A percentile compares a stretch with the other conserved stretches of the same genome.
Evolutionary conservation across 1,140 invertebrate genomes (phyloP).

Genomic region (Cotesia vestalis): DNA sequence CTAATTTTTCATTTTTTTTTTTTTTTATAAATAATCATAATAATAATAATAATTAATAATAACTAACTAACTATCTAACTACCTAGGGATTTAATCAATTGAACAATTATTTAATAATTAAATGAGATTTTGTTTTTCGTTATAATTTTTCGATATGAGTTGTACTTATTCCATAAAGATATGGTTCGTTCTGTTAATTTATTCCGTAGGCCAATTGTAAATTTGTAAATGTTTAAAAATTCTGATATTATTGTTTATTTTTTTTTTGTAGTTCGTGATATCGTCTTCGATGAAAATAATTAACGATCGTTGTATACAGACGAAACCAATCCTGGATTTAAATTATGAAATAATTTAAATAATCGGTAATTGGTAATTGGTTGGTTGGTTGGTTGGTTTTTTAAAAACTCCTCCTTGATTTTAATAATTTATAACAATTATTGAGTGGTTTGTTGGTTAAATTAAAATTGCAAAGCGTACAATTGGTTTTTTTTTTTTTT

Average conservation of each 20-base stretch:
- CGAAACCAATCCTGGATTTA: constrained; percentile 24
- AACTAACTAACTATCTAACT: background rate
- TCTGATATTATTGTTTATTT: background rate
- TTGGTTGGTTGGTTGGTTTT: background rate
- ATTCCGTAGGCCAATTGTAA: constrained; percentile 2
- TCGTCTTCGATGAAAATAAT: background rate
- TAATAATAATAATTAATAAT: too few relatives aligned
- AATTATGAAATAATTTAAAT: background rate
- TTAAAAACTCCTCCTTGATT: background rate
- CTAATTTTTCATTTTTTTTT: too few relatives aligned
- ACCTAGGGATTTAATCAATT: background rate
- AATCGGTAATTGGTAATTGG: background rate
- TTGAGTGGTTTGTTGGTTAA: background rate
- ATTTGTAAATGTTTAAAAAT: background rate
- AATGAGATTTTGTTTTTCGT: constrained; percentile 1
- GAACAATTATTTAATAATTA: too few relatives aligned
- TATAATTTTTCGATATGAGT: constrained; percentile 33
- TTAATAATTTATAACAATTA: background rate
- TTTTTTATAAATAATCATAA: too few relatives aligned
- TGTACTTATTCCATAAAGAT: constrained; percentile 27
- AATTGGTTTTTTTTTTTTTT: background rate
- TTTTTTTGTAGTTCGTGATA: constrained; percentile 16
- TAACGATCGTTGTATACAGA: constrained; percentile 19
- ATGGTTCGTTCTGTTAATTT: constrained; percentile 3
- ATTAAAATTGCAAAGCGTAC: background rate